Percentiles rank a stretch among this genome's conserved stretches.
Evolutionary conservation across 2,113 vertebrate species (phyloP).

Genomic region (Hylia prasina): DNA sequence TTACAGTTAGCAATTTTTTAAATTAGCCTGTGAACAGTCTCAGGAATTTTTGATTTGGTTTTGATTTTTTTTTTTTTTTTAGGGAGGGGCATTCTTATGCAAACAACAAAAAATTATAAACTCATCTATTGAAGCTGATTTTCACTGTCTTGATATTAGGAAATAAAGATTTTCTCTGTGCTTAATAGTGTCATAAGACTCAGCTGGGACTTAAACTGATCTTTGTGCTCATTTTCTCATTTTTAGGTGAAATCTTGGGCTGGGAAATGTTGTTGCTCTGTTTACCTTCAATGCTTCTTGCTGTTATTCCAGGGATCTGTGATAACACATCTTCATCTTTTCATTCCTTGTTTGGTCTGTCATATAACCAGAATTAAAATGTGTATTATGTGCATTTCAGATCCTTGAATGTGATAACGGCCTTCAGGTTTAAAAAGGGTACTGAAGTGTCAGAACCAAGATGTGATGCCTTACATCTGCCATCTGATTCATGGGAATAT

Average conservation of each 20-base stretch:
- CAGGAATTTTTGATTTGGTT: neutral
- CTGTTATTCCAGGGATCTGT: neutral
- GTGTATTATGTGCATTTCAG: neutral
- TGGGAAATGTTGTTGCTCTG: neutral
- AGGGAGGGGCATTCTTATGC: neutral
- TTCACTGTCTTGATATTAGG: neutral
- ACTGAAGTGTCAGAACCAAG: neutral
- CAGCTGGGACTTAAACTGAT: neutral
- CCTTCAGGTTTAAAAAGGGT: neutral
- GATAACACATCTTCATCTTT: neutral
- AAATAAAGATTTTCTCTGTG: neutral
- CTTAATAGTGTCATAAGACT: neutral
- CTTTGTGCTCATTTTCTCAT: neutral
- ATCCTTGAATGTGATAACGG: neutral
- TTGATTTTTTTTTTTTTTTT: neutral
- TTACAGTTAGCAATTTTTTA: neutral
- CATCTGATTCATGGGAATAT: neutral
- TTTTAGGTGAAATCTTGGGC: neutral
- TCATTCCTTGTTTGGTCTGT: neutral
- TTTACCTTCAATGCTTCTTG: neutral
- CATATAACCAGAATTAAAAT: neutral
- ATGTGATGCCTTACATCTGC: neutral
- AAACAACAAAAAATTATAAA: neutral
- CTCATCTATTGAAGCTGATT: neutral
- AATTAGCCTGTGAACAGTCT: neutral